A percentile compares a stretch with the other conserved stretches of the same genome.
Conservation (phyloP, 2,888 invertebrate species). For the Marasmarcha lunaedactyla region DNA sequence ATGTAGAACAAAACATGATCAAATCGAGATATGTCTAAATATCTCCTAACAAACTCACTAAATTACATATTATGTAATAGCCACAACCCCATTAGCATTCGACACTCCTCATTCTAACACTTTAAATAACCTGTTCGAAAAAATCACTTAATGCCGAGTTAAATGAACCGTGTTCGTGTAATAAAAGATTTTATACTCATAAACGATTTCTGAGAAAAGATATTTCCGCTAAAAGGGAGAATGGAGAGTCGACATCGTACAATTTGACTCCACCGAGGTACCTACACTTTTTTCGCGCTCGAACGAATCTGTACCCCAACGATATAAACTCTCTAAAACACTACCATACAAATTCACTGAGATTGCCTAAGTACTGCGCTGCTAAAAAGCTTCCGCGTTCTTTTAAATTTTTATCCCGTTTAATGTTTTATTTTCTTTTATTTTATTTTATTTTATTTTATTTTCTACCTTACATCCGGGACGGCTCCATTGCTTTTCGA, state of each 20-base stretch:
- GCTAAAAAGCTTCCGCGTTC: slow-evolving; percentile 20
- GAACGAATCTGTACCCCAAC: slow-evolving; percentile 26
- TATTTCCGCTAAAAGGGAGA: slow-evolving; percentile 41
- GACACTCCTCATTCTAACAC: slow-evolving; percentile 51
- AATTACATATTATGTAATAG: no score
- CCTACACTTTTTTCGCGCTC: slow-evolving; percentile 35
- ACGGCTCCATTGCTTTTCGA: no score
- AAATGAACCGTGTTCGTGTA: slow-evolving; percentile 66
- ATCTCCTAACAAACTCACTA: no score
- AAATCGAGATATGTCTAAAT: no score
- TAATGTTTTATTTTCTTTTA: neutral
- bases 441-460: no score
- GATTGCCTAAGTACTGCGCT: slow-evolving; percentile 27
- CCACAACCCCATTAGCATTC: no score
- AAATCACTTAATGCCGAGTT: slow-evolving; percentile 66
- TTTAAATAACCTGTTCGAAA: slow-evolving; percentile 64
- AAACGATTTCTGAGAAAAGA: slow-evolving; percentile 57
- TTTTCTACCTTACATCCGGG: slow-evolving; percentile 1
- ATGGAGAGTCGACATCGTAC: slow-evolving; percentile 29
- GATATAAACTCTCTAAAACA: slow-evolving; percentile 29
- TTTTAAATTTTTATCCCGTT: slow-evolving; percentile 17
- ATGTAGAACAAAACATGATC: no score
- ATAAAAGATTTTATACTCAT: slow-evolving; percentile 66
- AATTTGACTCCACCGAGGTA: no score
- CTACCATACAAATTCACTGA: slow-evolving; percentile 32